A percentile compares a stretch with the other conserved stretches of the same genome.
phyloP scores from a whole-genome alignment of 2,113 vertebrate species.

The Symphodus melops region DNA sequence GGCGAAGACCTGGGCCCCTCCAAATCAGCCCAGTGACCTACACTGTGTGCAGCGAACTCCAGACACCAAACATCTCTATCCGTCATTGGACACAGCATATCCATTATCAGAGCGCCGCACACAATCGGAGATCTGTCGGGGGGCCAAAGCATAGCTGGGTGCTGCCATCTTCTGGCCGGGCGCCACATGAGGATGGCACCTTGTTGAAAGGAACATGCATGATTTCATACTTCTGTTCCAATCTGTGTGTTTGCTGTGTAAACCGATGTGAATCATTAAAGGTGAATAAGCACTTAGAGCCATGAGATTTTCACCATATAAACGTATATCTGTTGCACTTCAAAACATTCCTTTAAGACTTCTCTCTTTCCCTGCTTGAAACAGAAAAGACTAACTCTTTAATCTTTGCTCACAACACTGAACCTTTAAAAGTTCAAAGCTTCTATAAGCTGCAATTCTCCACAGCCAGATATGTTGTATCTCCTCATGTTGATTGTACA shows the following conservation, averaged over 20 bases:
- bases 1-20: constrained; percentile 37
- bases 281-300: background rate
- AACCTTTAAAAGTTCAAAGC: constrained; percentile 47
- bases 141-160: constrained; percentile 74
- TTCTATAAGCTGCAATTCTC: constrained; percentile 47
- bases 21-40: constrained; percentile 67
- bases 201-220: background rate
- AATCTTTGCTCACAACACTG: constrained; percentile 19
- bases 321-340: constrained; percentile 11
- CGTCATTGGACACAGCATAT: constrained; percentile 58
- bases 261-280: background rate
- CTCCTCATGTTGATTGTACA: constrained; percentile 70
- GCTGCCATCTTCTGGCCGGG: constrained; percentile 84
- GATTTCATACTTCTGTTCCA: background rate
- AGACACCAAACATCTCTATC: constrained; percentile 70
- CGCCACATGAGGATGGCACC: constrained; percentile 13
- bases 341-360: background rate
- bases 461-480: constrained; percentile 27
- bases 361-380: constrained; percentile 7
- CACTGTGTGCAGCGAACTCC: constrained; percentile 37
- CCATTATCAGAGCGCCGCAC: constrained; percentile 29
- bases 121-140: constrained; percentile 41
- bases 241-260: constrained; percentile 4
- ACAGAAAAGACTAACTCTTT: constrained; percentile 32
- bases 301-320: background rate